Evolutionary conservation across 2,888 invertebrate genomes (phyloP).

Genomic region (Trachelus tabidus): DNA sequence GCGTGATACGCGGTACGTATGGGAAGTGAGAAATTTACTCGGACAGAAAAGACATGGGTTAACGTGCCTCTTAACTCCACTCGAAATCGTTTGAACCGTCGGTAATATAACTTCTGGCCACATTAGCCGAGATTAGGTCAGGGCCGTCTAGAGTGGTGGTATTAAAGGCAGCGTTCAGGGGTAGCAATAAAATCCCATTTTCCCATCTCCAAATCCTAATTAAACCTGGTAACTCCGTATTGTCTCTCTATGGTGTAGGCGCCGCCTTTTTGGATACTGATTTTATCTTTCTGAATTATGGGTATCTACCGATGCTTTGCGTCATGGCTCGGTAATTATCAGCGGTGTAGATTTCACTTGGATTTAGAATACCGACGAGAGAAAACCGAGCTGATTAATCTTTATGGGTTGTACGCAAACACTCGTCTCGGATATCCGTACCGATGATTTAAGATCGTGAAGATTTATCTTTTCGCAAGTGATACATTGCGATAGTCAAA

Average conservation of each 20-base stretch:
- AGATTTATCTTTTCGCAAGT: background rate
- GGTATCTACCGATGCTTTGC: slow-evolving; percentile 25
- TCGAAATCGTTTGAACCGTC: background rate
- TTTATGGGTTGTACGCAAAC: background rate
- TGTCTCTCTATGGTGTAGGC: slow-evolving; percentile 19
- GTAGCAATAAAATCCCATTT: background rate
- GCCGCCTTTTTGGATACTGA: slow-evolving; percentile 24
- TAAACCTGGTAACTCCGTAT: slow-evolving; percentile 21
- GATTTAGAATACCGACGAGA: slow-evolving; percentile 14
- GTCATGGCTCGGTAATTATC: slow-evolving; percentile 30
- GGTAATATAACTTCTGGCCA: background rate
- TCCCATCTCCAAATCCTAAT: slow-evolving; percentile 18
- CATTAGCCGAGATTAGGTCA: slow-evolving; percentile 3
- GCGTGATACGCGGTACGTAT: background rate
- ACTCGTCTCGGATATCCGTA: background rate
- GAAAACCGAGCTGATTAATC: slow-evolving; percentile 8
- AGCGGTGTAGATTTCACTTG: slow-evolving; percentile 31
- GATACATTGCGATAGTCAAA: background rate
- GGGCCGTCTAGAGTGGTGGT: background rate
- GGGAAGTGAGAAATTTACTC: background rate
- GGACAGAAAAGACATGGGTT: background rate
- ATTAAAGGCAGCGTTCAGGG: background rate
- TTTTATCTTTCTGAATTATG: slow-evolving; percentile 36
- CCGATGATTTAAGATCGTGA: background rate
- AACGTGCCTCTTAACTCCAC: background rate